Evolutionary conservation across 30 jellyfish, hydroid and myxozoan species (phyloP).

Genomic region (Mastigias papua): DNA sequence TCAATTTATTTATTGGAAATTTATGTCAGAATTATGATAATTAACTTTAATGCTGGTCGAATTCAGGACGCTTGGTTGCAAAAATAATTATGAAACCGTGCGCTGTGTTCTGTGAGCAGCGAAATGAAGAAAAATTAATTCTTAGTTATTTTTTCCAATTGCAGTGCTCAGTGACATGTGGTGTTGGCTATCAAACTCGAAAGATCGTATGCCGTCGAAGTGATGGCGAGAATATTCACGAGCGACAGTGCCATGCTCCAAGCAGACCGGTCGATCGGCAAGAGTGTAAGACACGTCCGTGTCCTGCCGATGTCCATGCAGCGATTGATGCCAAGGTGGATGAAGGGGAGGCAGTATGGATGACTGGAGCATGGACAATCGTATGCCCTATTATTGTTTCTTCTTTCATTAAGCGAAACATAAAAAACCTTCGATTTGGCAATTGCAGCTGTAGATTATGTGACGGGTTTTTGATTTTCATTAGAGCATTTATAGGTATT

Average conservation of each 20-base stretch:
- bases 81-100: too few species aligned
- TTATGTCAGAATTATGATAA: too few species aligned
- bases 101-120: background rate
- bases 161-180: constrained; percentile 93
- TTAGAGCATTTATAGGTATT: too few species aligned
- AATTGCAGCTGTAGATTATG: background rate
- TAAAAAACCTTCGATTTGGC: background rate
- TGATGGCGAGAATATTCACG: constrained; percentile 80
- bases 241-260: constrained; percentile 79
- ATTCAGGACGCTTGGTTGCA: too few species aligned
- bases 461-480: background rate
- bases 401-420: background rate
- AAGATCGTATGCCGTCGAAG: constrained; percentile 84
- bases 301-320: constrained; percentile 85
- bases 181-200: constrained; percentile 87
- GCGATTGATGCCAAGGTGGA: constrained; percentile 66
- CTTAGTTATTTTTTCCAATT: background rate
- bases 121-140: too few species aligned
- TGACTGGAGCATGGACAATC: constrained; percentile 97
- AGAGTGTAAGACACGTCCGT: constrained; percentile 78
- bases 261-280: constrained; percentile 80
- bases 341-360: constrained; percentile 78
- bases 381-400: constrained; percentile 36
- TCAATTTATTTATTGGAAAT: too few species aligned
- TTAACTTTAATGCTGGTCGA: too few species aligned